Base-by-base conservation (phyloP, 1,140 invertebrate genomes). In the Drosophila varians region DNA sequence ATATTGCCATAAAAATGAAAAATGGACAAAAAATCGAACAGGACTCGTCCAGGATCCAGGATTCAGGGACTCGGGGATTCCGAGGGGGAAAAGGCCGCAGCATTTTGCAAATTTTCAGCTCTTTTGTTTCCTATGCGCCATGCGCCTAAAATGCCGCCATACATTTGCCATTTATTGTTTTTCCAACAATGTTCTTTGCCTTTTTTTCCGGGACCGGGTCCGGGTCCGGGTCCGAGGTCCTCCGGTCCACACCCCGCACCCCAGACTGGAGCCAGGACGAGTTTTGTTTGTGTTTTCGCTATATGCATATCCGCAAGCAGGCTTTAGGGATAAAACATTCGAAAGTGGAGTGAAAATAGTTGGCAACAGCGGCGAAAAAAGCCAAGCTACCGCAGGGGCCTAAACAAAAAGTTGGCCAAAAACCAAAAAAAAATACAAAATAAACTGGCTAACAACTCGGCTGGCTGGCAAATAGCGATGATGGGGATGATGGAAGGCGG, bases 131-230 rank as follows among this genome's bases (percentile, higher is more conserved):
- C 47, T 34, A 71, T 70, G 60, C 43, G 65, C 66, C 64, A 56
- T 56, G 75, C 69, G 82, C 82, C 82, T 88, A 88, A 87, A 87
- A 87, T 72, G 83, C 74, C 58, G 82, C 83, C 62, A 87, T 87
- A 86, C 77, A 87, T 86, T 86, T 77, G 82, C 82, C 83, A 82
- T 87, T 86, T 86, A 87, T 86, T 87, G 82, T 86, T 86, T 86
- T 87, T 82, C 56, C 82, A 77, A 87, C 82, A 76, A 70, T 69
- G 55, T 77, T 71, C 53, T 74, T 55, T 49, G 42, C 56, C 56
- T 70, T 51, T 79, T 64, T 79, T 75, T 16, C 54, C 49, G 36
- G 40, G 4, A 31, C 9, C 9, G 28, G 28, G 11, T 9, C 26
- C 9, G 21, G 21, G 5, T 3, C 21, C 5, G 21, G 21, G 21